A percentile compares a stretch with the other conserved stretches of the same genome.
These are phyloP conservation scores for Melipona bicolor DNA, from an alignment of 2,888 invertebrate genomes.

Conservation along the genomic window DNA sequence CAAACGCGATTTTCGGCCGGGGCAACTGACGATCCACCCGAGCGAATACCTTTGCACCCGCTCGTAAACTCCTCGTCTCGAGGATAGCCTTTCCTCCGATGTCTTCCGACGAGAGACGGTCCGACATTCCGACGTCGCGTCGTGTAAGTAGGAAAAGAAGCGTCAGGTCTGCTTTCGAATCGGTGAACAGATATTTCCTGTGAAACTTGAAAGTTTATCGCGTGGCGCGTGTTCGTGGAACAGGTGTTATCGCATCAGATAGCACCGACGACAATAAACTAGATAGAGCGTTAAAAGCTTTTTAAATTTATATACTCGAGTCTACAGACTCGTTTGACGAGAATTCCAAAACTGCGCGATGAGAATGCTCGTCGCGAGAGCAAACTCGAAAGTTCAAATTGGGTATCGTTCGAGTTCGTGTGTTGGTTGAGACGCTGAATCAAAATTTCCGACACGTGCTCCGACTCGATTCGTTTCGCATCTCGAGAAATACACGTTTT, in stretches of 20 bases:
- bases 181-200: background rate
- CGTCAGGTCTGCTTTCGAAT: background rate
- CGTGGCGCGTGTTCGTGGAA: background rate
- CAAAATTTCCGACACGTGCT: too few relatives aligned
- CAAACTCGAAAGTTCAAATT: background rate
- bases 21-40: too few relatives aligned
- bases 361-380: background rate
- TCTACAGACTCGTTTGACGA: background rate
- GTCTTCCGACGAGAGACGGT: too few relatives aligned
- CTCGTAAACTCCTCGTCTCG: too few relatives aligned
- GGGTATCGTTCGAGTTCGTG: background rate
- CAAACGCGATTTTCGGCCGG: too few relatives aligned
- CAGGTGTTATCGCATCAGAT: slow-evolving; percentile 6
- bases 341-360: background rate
- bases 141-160: background rate
- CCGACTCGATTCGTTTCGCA: too few relatives aligned
- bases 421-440: background rate
- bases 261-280: background rate
- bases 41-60: too few relatives aligned
- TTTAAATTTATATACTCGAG: background rate
- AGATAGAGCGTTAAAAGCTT: background rate
- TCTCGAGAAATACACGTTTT: background rate
- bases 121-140: too few relatives aligned
- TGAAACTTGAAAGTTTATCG: background rate
- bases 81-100: too few relatives aligned